Evolutionary conservation across 2,888 invertebrate genomes (phyloP).

Genomic region (Cerceris ruficornis): DNA sequence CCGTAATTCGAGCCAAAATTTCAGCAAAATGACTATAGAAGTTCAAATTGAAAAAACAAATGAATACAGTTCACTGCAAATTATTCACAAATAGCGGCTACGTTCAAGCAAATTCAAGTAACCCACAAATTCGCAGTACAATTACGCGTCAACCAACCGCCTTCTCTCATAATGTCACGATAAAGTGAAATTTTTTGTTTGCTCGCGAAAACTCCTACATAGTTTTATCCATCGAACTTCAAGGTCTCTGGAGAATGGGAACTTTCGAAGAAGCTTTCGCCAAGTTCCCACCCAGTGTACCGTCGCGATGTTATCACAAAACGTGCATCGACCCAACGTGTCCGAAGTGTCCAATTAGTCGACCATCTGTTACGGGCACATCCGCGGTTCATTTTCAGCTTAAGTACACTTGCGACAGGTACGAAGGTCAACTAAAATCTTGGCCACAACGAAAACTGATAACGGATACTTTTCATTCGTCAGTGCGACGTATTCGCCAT

Average conservation of each 20-base stretch:
- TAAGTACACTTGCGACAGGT: conserved; percentile 70
- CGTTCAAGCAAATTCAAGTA: neutral
- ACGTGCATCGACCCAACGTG: conserved; percentile 49
- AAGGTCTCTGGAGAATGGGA: conserved; percentile 15
- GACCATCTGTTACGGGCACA: conserved; percentile 48
- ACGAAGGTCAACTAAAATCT: conserved; percentile 14
- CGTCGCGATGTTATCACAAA: conserved; percentile 59
- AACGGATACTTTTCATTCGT: conserved; percentile 15
- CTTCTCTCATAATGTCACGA: neutral
- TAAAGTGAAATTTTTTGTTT: neutral
- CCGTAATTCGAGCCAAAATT: no score
- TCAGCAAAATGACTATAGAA: no score
- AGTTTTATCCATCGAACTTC: neutral
- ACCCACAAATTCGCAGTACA: neutral
- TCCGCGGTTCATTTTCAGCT: conserved; percentile 65
- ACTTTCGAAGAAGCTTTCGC: conserved; percentile 41
- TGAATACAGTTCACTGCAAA: no score
- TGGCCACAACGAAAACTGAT: neutral
- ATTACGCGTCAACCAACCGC: no score
- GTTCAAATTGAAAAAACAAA: no score
- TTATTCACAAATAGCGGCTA: no score
- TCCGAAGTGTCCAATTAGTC: conserved; percentile 55
- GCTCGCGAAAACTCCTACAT: neutral
- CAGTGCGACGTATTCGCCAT: conserved; percentile 68
- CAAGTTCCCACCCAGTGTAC: conserved; percentile 57